These are phyloP conservation scores for Astreopora myriophthalma DNA, from an alignment of 64 coral and sea anemone species.

Conservation along the genomic window DNA sequence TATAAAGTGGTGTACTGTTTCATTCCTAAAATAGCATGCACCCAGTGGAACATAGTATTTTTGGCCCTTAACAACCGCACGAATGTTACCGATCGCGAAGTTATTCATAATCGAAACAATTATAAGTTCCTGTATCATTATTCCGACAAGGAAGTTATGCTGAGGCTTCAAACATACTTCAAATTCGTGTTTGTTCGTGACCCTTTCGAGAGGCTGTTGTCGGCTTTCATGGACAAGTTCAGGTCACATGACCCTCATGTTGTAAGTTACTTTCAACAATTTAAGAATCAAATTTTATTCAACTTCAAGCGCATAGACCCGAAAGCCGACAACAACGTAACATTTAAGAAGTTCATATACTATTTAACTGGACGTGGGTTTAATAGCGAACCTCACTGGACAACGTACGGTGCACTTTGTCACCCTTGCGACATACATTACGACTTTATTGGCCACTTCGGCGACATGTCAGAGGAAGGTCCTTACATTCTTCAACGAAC, in stretches of 20 bases:
- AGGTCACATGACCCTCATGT: background rate
- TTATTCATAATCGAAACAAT: background rate
- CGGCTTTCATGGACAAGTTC: background rate
- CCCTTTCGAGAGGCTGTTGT: background rate
- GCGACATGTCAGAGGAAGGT: background rate
- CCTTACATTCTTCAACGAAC: background rate
- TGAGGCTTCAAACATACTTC: background rate
- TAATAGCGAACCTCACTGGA: background rate
- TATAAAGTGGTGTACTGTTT: background rate
- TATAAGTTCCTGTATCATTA: background rate
- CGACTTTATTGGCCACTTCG: background rate
- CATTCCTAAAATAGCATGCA: background rate
- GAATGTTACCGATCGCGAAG: background rate
- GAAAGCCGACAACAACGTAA: background rate
- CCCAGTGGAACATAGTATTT: background rate
- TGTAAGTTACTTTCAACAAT: background rate
- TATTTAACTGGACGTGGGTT: background rate
- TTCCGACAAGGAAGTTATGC: background rate
- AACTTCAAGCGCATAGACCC: background rate
- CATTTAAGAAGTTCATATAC: background rate
- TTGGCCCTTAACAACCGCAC: background rate
- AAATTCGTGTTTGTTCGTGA: conserved; percentile 27
- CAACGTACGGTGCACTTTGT: background rate
- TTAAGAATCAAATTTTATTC: background rate
- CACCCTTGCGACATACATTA: background rate